phyloP scores from a whole-genome alignment of 2,797 vertebrate genomes.

The Peromyscus attwateri region DNA sequence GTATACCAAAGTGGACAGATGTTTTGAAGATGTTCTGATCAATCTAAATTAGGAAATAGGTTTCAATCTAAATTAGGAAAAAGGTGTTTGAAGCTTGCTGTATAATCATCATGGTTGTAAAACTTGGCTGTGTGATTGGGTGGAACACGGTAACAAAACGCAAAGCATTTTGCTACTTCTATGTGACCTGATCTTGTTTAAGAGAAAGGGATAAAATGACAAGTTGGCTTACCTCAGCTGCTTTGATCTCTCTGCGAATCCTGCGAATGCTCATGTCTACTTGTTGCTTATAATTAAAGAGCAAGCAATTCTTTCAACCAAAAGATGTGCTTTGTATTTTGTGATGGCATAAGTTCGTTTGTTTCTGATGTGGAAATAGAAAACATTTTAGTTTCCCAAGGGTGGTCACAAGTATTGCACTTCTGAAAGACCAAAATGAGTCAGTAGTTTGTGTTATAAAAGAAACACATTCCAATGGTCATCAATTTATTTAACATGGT shows the following conservation, averaged over 20 bases:
- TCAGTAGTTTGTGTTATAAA: slow-evolving; percentile 38
- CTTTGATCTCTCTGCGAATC: slow-evolving; percentile 41
- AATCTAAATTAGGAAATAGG: slow-evolving; percentile 72
- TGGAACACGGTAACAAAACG: slow-evolving; percentile 50
- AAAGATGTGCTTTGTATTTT: slow-evolving; percentile 31
- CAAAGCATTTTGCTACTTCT: slow-evolving; percentile 30
- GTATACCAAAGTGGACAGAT: slow-evolving; percentile 83
- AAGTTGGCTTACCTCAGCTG: not conserved
- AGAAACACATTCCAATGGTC: slow-evolving; percentile 13
- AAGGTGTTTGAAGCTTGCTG: slow-evolving; percentile 77
- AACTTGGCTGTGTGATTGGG: slow-evolving; percentile 62
- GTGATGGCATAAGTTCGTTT: slow-evolving; percentile 35
- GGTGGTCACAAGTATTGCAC: slow-evolving; percentile 14
- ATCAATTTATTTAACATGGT: slow-evolving; percentile 42
- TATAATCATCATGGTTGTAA: slow-evolving; percentile 62
- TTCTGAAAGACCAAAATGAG: slow-evolving; percentile 64
- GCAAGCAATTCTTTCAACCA: slow-evolving; percentile 17
- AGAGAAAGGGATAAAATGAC: not conserved
- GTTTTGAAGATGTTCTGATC: slow-evolving; percentile 85
- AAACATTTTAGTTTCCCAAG: slow-evolving; percentile 55
- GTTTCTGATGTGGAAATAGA: slow-evolving; percentile 64
- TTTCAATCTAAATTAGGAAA: slow-evolving; percentile 80
- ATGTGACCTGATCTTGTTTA: not conserved
- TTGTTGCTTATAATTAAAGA: slow-evolving; percentile 65
- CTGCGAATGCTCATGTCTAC: slow-evolving; percentile 19